Conservation (phyloP, 35 echinoderm and acorn worm genomes). For the Ophiothrix spiculata region DNA sequence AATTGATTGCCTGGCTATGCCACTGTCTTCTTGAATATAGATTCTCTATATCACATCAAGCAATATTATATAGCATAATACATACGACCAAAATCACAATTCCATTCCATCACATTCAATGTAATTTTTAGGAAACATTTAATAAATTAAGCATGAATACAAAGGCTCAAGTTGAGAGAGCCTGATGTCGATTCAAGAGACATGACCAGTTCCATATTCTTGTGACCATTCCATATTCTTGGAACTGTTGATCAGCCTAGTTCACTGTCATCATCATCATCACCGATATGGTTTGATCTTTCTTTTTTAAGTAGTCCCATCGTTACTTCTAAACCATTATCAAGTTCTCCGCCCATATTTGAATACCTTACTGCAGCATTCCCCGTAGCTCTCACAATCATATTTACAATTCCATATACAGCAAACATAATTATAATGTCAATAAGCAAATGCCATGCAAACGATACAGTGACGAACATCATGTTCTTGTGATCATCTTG, state of each 20-base stretch:
- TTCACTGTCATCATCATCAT: not conserved
- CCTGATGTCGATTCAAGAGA: too few relatives aligned
- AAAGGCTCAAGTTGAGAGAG: too few relatives aligned
- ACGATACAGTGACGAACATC: constrained; percentile 71
- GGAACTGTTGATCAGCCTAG: not conserved
- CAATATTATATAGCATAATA: too few relatives aligned
- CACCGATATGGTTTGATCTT: not conserved
- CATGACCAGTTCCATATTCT: too few relatives aligned
- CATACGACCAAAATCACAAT: too few relatives aligned
- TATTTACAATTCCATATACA: constrained; percentile 45
- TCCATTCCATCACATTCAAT: too few relatives aligned
- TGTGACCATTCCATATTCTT: too few relatives aligned
- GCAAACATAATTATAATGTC: constrained; percentile 71
- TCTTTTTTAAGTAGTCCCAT: not conserved
- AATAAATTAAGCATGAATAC: too few relatives aligned
- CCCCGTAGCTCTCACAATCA: constrained; percentile 51
- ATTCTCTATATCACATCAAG: too few relatives aligned
- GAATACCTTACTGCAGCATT: constrained; percentile 42
- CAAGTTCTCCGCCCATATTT: constrained; percentile 43
- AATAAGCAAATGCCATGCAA: constrained; percentile 76
- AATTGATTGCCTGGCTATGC: too few relatives aligned
- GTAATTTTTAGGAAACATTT: too few relatives aligned
- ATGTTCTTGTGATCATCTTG: constrained; percentile 60
- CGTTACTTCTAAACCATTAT: constrained; percentile 6
- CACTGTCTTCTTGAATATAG: too few relatives aligned